phyloP scores from a whole-genome alignment of 2,113 vertebrate species.

The Sphyrna mokarran region DNA sequence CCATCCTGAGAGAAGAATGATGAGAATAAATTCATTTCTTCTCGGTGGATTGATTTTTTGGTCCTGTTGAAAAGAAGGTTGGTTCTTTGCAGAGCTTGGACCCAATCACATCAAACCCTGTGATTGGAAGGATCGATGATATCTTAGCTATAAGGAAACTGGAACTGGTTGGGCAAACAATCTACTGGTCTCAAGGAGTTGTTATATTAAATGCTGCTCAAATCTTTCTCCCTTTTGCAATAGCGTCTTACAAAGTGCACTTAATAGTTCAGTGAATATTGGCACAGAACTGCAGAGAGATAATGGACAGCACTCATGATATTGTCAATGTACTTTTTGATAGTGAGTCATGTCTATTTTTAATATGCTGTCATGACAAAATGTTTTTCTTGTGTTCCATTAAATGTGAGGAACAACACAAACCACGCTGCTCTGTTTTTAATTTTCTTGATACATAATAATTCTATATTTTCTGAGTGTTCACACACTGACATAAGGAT shows the following conservation, averaged over 20 bases:
- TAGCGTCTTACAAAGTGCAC: neutral
- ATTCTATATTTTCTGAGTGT: neutral
- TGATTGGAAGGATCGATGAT: neutral
- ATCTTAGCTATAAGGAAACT: neutral
- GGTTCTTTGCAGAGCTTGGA: neutral
- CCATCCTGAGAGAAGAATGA: neutral
- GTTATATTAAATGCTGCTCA: neutral
- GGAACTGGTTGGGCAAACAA: neutral
- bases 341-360: neutral
- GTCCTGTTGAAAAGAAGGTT: neutral
- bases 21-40: neutral
- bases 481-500: neutral
- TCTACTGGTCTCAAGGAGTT: neutral
- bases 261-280: neutral
- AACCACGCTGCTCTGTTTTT: neutral
- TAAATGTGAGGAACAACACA: neutral
- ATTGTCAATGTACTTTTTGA: neutral
- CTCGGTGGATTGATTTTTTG: neutral
- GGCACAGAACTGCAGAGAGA: neutral
- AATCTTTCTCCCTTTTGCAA: neutral
- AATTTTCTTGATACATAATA: neutral
- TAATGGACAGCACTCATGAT: neutral
- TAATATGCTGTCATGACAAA: neutral
- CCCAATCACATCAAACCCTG: neutral
- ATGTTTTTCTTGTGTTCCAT: neutral